Evolutionary conservation across 30 jellyfish, hydroid and myxozoan species (phyloP).

Genomic region (Aurelia sp.): DNA sequence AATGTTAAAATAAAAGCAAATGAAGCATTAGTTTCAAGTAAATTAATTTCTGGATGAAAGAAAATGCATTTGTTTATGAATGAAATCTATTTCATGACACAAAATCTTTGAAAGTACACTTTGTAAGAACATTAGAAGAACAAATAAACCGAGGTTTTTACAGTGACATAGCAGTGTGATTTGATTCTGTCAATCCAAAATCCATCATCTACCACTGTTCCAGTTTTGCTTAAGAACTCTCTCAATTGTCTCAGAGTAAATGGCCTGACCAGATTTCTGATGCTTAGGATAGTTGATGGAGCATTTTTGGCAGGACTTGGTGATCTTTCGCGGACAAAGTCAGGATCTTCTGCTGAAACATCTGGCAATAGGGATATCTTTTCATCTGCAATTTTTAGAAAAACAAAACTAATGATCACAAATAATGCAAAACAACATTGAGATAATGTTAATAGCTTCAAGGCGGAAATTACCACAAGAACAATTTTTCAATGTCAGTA

Average conservation of each 20-base stretch:
- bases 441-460: too few relatives aligned
- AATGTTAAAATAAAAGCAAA: too few relatives aligned
- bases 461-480: too few relatives aligned
- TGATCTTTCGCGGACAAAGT: constrained; percentile 69
- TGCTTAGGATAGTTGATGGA: constrained; percentile 54
- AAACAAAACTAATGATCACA: too few relatives aligned
- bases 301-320: constrained; percentile 87
- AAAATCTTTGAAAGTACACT: too few relatives aligned
- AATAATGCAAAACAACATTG: too few relatives aligned
- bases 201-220: constrained; percentile 79
- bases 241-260: constrained; percentile 87
- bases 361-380: constrained; percentile 60
- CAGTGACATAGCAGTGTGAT: constrained; percentile 96
- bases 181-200: constrained; percentile 96
- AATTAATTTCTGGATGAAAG: too few relatives aligned
- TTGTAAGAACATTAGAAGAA: too few relatives aligned
- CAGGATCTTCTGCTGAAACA: constrained; percentile 66
- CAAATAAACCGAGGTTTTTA: background rate
- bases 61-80: too few relatives aligned
- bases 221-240: constrained; percentile 81
- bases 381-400: constrained; percentile 22
- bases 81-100: too few relatives aligned
- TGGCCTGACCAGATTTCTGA: constrained; percentile 93
- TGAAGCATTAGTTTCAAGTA: too few relatives aligned
- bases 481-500: too few relatives aligned